A percentile compares a stretch with the other conserved stretches of the same genome.
Evolutionary conservation across 2,797 vertebrate species (phyloP).

Genomic region (Malacoctenus gilli): DNA sequence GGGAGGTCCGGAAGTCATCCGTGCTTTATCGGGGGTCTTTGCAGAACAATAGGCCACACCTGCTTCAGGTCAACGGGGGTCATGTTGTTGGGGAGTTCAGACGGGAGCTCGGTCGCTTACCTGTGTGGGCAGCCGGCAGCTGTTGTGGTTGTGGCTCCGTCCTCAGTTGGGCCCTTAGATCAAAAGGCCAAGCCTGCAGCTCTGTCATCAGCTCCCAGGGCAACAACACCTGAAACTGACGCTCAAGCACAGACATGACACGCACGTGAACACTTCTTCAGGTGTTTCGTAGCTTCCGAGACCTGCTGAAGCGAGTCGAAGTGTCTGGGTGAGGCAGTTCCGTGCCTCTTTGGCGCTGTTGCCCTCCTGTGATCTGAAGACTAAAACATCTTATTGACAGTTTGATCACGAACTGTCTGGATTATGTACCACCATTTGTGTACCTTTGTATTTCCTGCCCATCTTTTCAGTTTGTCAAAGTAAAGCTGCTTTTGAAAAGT

Average conservation of each 20-base stretch:
- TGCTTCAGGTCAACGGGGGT: conserved; percentile 52
- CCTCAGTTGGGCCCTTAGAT: conserved; percentile 29
- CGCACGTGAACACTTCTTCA: too few species aligned
- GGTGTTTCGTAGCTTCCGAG: too few species aligned
- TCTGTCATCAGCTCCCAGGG: conserved; percentile 30
- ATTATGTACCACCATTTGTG: too few species aligned
- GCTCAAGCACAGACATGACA: not conserved
- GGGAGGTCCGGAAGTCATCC: conserved; percentile 39
- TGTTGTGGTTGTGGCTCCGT: conserved; percentile 53
- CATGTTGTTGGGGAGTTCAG: conserved; percentile 27
- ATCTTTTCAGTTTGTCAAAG: conserved; percentile 1
- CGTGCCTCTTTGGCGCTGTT: too few species aligned
- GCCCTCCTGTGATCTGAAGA: too few species aligned
- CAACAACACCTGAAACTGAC: conserved; percentile 12
- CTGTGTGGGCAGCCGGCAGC: conserved; percentile 44
- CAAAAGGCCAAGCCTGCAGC: conserved; percentile 24
- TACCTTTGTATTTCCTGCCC: too few species aligned
- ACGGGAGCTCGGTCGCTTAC: conserved; percentile 17
- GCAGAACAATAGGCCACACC: conserved; percentile 10
- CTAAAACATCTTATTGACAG: too few species aligned
- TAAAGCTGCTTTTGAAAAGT: not conserved
- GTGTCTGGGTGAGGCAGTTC: too few species aligned
- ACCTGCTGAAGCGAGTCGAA: too few species aligned
- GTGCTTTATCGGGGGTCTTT: conserved; percentile 32
- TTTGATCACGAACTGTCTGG: too few species aligned